Evolutionary conservation across 2,113 vertebrate genomes (phyloP).

Genomic region (Meleagris gallopavo): DNA sequence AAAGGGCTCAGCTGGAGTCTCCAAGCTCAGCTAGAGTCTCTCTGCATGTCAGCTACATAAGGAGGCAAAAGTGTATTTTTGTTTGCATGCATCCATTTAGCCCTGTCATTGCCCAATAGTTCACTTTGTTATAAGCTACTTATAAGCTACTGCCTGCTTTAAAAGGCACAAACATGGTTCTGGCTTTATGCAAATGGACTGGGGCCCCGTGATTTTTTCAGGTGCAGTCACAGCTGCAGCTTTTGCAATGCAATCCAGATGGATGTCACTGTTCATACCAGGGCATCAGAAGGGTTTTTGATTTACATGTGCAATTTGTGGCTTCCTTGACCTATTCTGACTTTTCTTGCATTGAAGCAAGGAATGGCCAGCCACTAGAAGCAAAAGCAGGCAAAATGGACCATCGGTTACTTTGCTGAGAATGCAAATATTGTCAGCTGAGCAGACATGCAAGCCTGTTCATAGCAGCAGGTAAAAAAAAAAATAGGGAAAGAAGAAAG

Average conservation of each 20-base stretch:
- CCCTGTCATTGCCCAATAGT: background rate
- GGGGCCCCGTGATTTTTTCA: background rate
- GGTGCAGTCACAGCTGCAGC: background rate
- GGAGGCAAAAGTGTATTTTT: background rate
- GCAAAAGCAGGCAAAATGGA: background rate
- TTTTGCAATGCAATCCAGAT: background rate
- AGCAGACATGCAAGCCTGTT: background rate
- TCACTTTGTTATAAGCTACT: background rate
- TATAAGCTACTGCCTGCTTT: background rate
- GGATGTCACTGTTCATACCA: background rate
- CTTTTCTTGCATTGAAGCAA: background rate
- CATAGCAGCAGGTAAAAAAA: background rate
- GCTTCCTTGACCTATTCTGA: background rate
- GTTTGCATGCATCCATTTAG: background rate
- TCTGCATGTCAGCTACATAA: background rate
- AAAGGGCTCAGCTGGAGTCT: background rate
- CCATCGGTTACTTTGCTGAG: background rate
- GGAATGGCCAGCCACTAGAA: background rate
- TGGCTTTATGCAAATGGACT: background rate
- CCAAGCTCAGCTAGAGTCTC: background rate
- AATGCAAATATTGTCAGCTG: background rate
- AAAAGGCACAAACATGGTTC: background rate
- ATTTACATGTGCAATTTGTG: background rate
- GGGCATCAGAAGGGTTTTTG: background rate
- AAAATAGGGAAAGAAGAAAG: background rate